Percentiles rank a stretch among this genome's conserved stretches.
Evolutionary conservation across 2,797 vertebrate species (phyloP).

Genomic region (Alcedo atthis): DNA sequence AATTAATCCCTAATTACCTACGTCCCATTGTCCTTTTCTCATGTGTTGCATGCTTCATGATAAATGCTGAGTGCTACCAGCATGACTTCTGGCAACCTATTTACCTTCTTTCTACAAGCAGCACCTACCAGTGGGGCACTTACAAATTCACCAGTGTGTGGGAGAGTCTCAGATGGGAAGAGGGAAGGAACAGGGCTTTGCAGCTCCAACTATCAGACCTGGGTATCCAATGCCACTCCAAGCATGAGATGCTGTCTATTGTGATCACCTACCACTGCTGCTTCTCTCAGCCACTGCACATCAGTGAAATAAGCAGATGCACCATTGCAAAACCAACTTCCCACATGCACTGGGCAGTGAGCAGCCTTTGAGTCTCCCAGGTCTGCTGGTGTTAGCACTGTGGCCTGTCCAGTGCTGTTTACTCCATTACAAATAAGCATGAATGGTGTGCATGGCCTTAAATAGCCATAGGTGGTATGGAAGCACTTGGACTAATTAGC

Average conservation of each 20-base stretch:
- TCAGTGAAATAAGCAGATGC: background rate
- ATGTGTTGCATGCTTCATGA: accelerated
- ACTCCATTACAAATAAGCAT: background rate
- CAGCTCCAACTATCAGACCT: accelerated
- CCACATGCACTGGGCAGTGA: background rate
- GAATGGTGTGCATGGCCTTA: background rate
- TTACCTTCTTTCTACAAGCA: background rate
- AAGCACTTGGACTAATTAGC: conserved; percentile 14
- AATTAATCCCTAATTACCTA: no score
- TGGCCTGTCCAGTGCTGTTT: background rate
- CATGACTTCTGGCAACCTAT: background rate
- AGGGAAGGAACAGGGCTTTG: background rate
- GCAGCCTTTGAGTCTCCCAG: background rate
- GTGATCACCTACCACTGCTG: background rate
- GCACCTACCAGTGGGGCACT: background rate
- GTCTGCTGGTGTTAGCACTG: background rate
- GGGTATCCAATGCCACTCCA: background rate
- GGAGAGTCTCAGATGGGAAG: background rate
- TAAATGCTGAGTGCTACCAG: background rate
- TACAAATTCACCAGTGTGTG: no score
- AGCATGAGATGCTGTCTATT: background rate
- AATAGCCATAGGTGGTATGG: background rate
- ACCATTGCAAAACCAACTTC: background rate
- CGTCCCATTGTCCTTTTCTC: background rate
- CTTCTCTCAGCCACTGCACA: background rate